Evolutionary conservation across 2,888 invertebrate genomes (phyloP), one percentile per base, ranked within the genome.

Genomic region (Chalcis sispes): DNA sequence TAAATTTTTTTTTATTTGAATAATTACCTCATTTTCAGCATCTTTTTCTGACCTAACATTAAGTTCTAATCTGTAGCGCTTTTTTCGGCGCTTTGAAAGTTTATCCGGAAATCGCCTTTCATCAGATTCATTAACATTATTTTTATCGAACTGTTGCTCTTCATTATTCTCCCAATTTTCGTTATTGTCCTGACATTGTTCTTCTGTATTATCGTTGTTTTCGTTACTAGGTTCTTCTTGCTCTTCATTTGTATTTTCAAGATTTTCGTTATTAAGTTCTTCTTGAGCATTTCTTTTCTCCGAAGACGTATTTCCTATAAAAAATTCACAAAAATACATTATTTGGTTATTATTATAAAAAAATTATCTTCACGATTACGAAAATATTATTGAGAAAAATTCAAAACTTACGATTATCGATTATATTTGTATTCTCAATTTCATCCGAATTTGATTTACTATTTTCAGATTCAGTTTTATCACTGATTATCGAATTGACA

Each of bases 401-500:
- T n/a, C n/a, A n/a, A n/a, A n/a, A n/a, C n/a, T n/a, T n/a, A n/a
- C n/a, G 23, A 15, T 62, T n/a, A 23, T 62, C 67, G 46, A 48
- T 59, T 15, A n/a, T 58, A 15, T 36, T 36, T 3, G 23, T 18
- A 48, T 50, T 15, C 20, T 58, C 48, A n/a, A 29, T 56, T 7
- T 54, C 42, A 56, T 8, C n/a, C 20, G 20, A n/a, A 7, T 4
- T 36, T 36, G 36, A 36, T 36, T 52, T 59, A 15, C 23, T 32
- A 36, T 8, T 58, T 20, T 59, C 7, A n/a, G 20, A 23, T 20
- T 7, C 5, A 13, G 32, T 27, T 32, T 36, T 46, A 48, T 46
- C 59, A 46, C 58, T 67, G 13, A 71, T 71, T 4, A 78, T 80
- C 0, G 80, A 62, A 5, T 64, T 62, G 4, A 77, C 72, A 65